Conservation (phyloP, 2,888 invertebrate species). For the Aleiodes alternator region DNA sequence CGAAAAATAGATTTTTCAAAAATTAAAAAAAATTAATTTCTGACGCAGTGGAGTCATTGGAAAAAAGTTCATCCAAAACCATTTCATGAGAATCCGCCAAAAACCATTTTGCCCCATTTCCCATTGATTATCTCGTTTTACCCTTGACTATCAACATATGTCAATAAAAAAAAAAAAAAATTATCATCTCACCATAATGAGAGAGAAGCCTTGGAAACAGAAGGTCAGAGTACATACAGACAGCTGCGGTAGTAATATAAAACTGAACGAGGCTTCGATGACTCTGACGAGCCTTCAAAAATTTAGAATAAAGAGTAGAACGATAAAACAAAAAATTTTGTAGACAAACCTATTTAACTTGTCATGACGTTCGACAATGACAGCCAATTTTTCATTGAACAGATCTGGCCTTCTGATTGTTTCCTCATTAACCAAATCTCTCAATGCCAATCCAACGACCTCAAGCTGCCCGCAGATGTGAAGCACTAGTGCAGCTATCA, state of each 20-base stretch:
- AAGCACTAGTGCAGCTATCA: slow-evolving; percentile 61
- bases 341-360: slow-evolving; percentile 54
- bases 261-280: slow-evolving; percentile 32
- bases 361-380: slow-evolving; percentile 54
- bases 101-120: too few relatives aligned
- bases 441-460: slow-evolving; percentile 44
- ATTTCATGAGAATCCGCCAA: too few relatives aligned
- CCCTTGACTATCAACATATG: too few relatives aligned
- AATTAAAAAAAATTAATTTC: too few relatives aligned
- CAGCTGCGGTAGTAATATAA: slow-evolving; percentile 35
- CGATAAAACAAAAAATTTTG: not conserved
- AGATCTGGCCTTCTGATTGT: slow-evolving; percentile 6
- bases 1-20: too few relatives aligned
- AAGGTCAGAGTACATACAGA: slow-evolving; percentile 37
- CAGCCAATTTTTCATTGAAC: slow-evolving; percentile 38
- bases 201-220: slow-evolving; percentile 41
- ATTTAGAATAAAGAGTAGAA: not conserved
- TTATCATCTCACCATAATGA: slow-evolving; percentile 29
- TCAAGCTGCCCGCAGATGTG: slow-evolving; percentile 65
- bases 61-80: too few relatives aligned
- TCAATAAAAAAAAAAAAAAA: not conserved
- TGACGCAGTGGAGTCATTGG: too few relatives aligned
- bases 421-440: slow-evolving; percentile 44
- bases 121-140: not conserved
- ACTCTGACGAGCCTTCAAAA: slow-evolving; percentile 6